These are phyloP conservation scores for Diploptera punctata DNA, from an alignment of 2,888 invertebrate species.

Conservation along the genomic window DNA sequence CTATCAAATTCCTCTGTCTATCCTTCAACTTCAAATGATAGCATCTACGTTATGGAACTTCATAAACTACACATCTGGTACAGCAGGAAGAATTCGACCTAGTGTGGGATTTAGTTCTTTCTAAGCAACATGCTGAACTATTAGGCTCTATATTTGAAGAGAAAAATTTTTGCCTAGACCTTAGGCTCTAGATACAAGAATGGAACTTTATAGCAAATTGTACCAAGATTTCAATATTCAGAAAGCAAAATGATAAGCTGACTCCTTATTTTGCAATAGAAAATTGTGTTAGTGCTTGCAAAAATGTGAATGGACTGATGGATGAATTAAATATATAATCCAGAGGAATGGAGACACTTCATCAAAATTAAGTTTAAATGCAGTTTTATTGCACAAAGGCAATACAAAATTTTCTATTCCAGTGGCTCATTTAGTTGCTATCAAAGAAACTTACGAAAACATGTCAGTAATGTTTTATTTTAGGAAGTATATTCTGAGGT, in stretches of 20 bases:
- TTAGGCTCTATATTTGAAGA: neutral
- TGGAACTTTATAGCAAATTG: neutral
- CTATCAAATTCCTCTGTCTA: neutral
- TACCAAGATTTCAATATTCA: neutral
- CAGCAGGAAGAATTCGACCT: neutral
- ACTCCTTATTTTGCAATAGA: neutral
- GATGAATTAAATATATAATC: neutral
- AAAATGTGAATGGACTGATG: neutral
- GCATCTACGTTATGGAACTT: neutral
- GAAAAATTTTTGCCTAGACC: too few relatives aligned
- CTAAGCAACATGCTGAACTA: neutral
- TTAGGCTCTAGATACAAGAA: too few relatives aligned
- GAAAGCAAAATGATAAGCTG: neutral
- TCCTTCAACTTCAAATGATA: neutral
- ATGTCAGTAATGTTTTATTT: too few relatives aligned
- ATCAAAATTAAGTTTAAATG: neutral
- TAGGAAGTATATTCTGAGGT: too few relatives aligned
- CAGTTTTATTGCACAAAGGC: neutral
- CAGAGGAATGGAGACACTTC: neutral
- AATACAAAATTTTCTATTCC: too few relatives aligned
- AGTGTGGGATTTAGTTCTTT: neutral
- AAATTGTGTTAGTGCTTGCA: neutral
- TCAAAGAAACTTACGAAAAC: neutral
- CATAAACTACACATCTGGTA: neutral
- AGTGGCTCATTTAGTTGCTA: neutral